Base-by-base conservation (phyloP, 64 coral and sea anemone genomes). In the Dendronephthya gigantea region DNA sequence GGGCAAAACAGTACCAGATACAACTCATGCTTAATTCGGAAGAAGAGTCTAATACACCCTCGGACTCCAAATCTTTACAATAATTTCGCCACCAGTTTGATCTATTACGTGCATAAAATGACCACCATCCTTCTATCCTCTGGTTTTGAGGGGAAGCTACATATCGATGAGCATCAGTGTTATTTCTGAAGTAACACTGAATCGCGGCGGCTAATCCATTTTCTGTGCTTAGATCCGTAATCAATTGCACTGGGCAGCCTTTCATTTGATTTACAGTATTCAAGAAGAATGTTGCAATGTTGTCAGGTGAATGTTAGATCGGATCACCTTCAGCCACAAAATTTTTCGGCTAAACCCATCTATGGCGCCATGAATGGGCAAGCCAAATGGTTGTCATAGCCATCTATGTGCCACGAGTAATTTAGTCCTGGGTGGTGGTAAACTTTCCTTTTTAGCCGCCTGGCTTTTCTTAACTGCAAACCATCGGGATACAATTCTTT, bases 1-100 rank as follows among this genome's bases (percentile, higher is more conserved):
- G 30, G 11, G 83, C 72, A 81, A 89, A 58, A 58, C 51, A 58
- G 51, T 58, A 58, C 4, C 51, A 58, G 51, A 58, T 58, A 58
- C 51, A 58, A 58, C 51, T 14, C 51, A 58, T 58, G 51, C 51
- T 58, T 58, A 58, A 17, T n/a, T 58, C 51, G 22, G 23, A 58
- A 58, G 51, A 22, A 58, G 51, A 58, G 2, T 58, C 51, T 14
- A 58, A 58, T 17, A 58, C 51, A 58, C 51, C 51, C 22, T 58
- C 51, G 22, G 51, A 58, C 12, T 58, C 51, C 12, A 58, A 58
- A 58, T 58, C 51, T 58, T 58, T 58, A n/a, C 7, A 58, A 58
- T 58, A 58, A 14, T 58, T 58, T 58, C 51, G 51, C 51, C 51
- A 58, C 51, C 51, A 58, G 3, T 4, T 58, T 58, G 51, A 58